These are phyloP conservation scores for Ivindomyrus marchei DNA, from an alignment of 2,113 vertebrate species.

Conservation along the genomic window DNA sequence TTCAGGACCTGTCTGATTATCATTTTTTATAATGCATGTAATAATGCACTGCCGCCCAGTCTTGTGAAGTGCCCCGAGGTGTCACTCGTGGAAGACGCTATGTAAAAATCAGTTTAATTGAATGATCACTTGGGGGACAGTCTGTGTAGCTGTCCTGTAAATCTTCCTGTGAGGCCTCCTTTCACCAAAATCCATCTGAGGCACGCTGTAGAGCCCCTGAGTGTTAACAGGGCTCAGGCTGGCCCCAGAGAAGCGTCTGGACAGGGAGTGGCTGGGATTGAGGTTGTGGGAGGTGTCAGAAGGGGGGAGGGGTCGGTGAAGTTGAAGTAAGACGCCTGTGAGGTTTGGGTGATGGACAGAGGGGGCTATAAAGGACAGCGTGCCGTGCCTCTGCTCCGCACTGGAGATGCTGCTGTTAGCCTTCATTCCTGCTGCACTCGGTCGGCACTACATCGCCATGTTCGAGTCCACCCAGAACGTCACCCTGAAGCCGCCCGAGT, in stretches of 20 bases:
- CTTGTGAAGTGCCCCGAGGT: not conserved
- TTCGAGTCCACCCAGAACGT: conserved; percentile 98
- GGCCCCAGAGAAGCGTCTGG: not conserved
- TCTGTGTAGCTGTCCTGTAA: not conserved
- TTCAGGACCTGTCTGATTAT: not conserved
- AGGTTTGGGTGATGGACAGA: not conserved
- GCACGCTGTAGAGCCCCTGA: not conserved
- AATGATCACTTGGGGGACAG: not conserved
- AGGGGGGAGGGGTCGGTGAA: not conserved
- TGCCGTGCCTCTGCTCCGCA: not conserved
- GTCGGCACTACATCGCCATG: conserved; percentile 99
- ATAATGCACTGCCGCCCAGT: not conserved
- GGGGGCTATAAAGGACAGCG: not conserved
- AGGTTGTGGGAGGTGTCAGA: conserved; percentile 34
- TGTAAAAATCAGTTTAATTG: not conserved
- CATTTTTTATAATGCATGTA: not conserved
- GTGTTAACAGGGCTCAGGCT: not conserved
- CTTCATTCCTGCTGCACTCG: conserved; percentile 94
- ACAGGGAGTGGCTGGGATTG: conserved; percentile 50
- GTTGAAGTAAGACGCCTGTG: not conserved
- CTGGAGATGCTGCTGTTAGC: conserved; percentile 78
- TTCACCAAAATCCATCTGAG: not conserved
- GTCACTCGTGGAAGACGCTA: not conserved
- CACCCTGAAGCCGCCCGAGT: conserved; percentile 92
- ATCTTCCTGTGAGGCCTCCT: not conserved